These are phyloP conservation scores for Microplitis manilae DNA, from an alignment of 2,888 invertebrate genomes.

Conservation along the genomic window DNA sequence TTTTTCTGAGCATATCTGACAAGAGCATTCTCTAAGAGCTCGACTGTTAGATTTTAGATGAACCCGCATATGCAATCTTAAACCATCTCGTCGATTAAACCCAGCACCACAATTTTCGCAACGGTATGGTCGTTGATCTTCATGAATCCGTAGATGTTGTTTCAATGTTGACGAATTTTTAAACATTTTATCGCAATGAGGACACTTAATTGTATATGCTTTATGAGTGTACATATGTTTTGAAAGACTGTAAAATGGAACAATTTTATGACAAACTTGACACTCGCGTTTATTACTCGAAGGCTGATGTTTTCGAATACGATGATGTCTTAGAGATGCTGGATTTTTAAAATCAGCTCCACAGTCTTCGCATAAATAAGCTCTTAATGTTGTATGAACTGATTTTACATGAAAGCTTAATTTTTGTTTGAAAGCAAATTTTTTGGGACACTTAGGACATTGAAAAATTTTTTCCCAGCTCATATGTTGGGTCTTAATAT, in stretches of 20 bases:
- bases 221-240: conserved; percentile 71
- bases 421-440: conserved; percentile 69
- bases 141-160: conserved; percentile 69
- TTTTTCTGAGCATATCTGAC: conserved; percentile 69
- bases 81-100: conserved; percentile 68
- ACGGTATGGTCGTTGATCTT: conserved; percentile 68
- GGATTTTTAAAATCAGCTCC: conserved; percentile 70
- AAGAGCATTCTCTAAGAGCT: conserved; percentile 68
- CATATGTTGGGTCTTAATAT: conserved; percentile 67
- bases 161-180: conserved; percentile 69
- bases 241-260: conserved; percentile 69
- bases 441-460: conserved; percentile 68
- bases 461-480: conserved; percentile 68
- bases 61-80: conserved; percentile 66
- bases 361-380: conserved; percentile 68
- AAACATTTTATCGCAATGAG: conserved; percentile 70
- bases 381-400: conserved; percentile 66
- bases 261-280: conserved; percentile 65
- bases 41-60: conserved; percentile 68
- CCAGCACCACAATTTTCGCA: conserved; percentile 69
- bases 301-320: conserved; percentile 68
- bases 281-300: conserved; percentile 67
- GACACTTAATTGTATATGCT: conserved; percentile 68
- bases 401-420: conserved; percentile 68
- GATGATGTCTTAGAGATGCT: conserved; percentile 67